Evolutionary conservation across 2,888 invertebrate species (phyloP).

Genomic region (Drosophila stalkeri): DNA sequence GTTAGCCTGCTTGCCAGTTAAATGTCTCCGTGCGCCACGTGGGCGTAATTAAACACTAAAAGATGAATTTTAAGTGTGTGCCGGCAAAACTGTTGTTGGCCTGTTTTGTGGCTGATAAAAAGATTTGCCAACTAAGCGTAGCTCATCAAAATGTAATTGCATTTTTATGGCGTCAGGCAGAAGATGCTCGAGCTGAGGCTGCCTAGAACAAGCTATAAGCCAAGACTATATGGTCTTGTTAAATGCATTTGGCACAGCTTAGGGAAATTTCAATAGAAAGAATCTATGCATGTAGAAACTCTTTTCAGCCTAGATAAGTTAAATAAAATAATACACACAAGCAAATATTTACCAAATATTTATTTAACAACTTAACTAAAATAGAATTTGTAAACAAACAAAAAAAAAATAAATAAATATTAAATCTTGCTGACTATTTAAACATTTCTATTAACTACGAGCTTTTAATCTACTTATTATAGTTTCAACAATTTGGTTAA

Average conservation of each 20-base stretch:
- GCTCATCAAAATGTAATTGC: slow-evolving; percentile 45
- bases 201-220: background rate
- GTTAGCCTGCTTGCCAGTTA: slow-evolving; percentile 28
- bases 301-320: background rate
- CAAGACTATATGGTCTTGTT: background rate
- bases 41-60: slow-evolving; percentile 62
- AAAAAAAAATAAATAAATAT: background rate
- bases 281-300: background rate
- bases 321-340: background rate
- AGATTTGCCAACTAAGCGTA: slow-evolving; percentile 58
- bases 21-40: slow-evolving; percentile 60
- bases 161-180: slow-evolving; percentile 17
- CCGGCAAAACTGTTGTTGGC: slow-evolving; percentile 8
- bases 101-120: slow-evolving; percentile 63
- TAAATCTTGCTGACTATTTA: background rate
- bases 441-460: background rate
- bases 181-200: slow-evolving; percentile 3
- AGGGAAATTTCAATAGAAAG: background rate
- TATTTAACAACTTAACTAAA: background rate
- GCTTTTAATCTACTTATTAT: slow-evolving; percentile 9
- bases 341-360: background rate
- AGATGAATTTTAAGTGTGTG: slow-evolving; percentile 22
- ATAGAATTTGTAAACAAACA: background rate
- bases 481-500: slow-evolving; percentile 9
- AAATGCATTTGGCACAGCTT: slow-evolving; percentile 5